Percentiles rank a stretch among this genome's conserved stretches.
Evolutionary conservation across 2,888 invertebrate genomes (phyloP).

Genomic region (Rhagonycha lutea): DNA sequence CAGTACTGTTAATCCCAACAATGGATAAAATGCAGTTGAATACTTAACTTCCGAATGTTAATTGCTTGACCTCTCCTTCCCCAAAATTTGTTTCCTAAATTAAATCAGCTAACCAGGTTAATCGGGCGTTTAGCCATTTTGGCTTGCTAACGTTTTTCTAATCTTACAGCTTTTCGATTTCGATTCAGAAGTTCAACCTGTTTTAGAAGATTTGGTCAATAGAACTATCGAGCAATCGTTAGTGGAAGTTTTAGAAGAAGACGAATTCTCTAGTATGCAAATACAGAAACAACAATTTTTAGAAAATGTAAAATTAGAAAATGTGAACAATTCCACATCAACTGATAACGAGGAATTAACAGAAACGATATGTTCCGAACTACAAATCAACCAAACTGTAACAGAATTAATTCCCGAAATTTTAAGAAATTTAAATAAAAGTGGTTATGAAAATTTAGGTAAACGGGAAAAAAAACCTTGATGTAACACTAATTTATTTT

Average conservation of each 20-base stretch:
- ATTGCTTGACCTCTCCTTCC: background rate
- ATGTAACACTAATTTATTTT: background rate
- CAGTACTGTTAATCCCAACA: background rate
- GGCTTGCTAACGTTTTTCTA: background rate
- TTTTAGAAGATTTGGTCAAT: slow-evolving; percentile 86
- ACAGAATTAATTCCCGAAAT: background rate
- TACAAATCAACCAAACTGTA: background rate
- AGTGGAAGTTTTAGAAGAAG: slow-evolving; percentile 89
- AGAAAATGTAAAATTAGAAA: slow-evolving; percentile 52
- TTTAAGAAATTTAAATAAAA: background rate
- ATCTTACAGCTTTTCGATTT: slow-evolving; percentile 81
- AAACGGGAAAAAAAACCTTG: background rate
- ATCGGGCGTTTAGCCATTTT: background rate
- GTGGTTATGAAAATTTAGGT: background rate
- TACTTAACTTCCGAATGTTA: too few species aligned
- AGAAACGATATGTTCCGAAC: slow-evolving; percentile 69
- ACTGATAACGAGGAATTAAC: slow-evolving; percentile 65
- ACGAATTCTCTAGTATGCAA: slow-evolving; percentile 81
- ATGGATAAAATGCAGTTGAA: background rate
- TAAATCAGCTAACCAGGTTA: background rate
- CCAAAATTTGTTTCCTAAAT: background rate
- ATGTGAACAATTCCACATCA: slow-evolving; percentile 73
- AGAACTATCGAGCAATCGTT: slow-evolving; percentile 89
- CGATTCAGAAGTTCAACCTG: slow-evolving; percentile 87
- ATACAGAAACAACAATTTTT: slow-evolving; percentile 77